A percentile compares a stretch with the other conserved stretches of the same genome.
phyloP scores from a whole-genome alignment of 2,113 vertebrate species.

The Prochilodus magdalenae region DNA sequence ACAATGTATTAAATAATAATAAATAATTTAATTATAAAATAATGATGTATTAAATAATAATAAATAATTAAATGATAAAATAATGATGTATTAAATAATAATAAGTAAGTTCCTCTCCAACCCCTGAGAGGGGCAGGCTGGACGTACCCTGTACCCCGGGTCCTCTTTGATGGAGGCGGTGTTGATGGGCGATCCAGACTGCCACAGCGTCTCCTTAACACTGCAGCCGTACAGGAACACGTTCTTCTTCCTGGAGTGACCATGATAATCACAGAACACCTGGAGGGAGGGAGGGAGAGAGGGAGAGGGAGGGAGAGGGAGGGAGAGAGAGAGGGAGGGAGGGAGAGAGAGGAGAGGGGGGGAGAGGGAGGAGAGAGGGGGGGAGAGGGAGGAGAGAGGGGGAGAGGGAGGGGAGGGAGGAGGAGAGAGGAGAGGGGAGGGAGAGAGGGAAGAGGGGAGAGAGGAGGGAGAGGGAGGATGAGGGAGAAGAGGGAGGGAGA shows the following conservation, averaged over 20 bases:
- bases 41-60: no score
- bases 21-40: no score
- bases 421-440: neutral
- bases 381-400: neutral
- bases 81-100: no score
- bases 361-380: neutral
- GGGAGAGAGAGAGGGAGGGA: neutral
- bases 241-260: conserved; percentile 93
- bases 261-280: conserved; percentile 96
- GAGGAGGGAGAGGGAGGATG: neutral
- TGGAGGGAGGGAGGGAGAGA: conserved; percentile 52
- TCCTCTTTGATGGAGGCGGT: conserved; percentile 80
- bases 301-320: neutral
- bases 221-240: conserved; percentile 94
- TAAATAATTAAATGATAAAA: no score
- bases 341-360: neutral
- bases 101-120: neutral
- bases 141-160: conserved; percentile 85
- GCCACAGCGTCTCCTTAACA: conserved; percentile 91
- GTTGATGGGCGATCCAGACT: conserved; percentile 79
- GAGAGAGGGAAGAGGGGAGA: neutral
- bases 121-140: no score
- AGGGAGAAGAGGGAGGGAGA: neutral
- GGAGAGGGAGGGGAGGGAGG: neutral
- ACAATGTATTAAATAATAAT: no score